Conservation (phyloP, 1,140 invertebrate genomes). For the Zophobas morio region DNA sequence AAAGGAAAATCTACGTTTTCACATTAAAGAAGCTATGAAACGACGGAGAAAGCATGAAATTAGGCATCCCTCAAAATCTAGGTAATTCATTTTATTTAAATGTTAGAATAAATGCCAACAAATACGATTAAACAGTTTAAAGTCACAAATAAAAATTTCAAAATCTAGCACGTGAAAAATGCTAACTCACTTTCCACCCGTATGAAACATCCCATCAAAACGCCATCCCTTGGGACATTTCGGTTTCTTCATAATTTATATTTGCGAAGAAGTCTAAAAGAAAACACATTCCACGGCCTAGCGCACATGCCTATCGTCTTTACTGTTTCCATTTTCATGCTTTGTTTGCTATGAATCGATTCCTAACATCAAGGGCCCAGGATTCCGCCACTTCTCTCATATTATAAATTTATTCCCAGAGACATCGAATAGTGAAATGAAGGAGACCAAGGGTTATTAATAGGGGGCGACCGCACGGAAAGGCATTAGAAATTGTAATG, state of each 20-base stretch:
- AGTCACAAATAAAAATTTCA: not conserved
- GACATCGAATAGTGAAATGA: not conserved
- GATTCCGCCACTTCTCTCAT: constrained; percentile 2
- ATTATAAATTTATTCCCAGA: constrained; percentile 25
- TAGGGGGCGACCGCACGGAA: constrained; percentile 2
- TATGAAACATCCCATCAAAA: constrained; percentile 18
- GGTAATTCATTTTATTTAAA: too few relatives aligned
- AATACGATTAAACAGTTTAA: not conserved
- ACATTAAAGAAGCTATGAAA: too few relatives aligned
- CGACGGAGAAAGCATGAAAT: too few relatives aligned
- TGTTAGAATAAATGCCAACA: not conserved
- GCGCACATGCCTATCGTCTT: constrained; percentile 26
- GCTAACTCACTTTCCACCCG: not conserved
- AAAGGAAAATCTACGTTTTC: too few relatives aligned
- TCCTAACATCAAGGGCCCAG: constrained; percentile 13
- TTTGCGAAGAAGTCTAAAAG: constrained; percentile 26
- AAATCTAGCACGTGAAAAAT: not conserved
- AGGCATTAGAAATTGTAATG: constrained; percentile 23
- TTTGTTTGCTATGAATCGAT: constrained; percentile 44
- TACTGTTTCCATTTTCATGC: constrained; percentile 42
- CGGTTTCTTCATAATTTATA: constrained; percentile 25
- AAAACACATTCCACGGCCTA: constrained; percentile 36
- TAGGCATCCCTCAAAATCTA: too few relatives aligned
- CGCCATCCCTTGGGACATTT: not conserved
- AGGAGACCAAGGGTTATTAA: constrained; percentile 26